phyloP scores from a whole-genome alignment of 1,140 invertebrate species.

The Heliconius himera region DNA sequence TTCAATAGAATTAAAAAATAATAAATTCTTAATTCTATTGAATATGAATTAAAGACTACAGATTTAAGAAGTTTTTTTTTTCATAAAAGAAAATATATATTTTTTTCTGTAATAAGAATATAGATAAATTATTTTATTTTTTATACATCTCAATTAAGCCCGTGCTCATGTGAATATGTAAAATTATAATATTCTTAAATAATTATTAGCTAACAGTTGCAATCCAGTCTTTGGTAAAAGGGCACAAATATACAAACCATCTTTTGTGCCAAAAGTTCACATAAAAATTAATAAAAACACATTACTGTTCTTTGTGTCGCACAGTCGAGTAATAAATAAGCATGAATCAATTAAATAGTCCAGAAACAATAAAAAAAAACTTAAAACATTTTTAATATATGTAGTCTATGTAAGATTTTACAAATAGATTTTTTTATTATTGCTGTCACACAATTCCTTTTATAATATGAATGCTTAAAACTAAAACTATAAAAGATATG shows the following conservation, averaged over 20 bases:
- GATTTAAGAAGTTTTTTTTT: too few species aligned
- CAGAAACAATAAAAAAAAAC: neutral
- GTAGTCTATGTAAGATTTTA: too few species aligned
- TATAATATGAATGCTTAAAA: neutral
- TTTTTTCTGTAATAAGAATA: too few species aligned
- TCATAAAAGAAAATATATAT: too few species aligned
- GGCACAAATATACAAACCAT: conserved; percentile 4
- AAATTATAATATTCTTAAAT: conserved; percentile 12
- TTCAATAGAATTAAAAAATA: too few species aligned
- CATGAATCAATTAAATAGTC: conserved; percentile 7
- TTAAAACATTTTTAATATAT: neutral
- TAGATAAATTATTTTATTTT: neutral
- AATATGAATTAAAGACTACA: too few species aligned
- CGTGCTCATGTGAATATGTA: neutral
- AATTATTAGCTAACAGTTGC: conserved; percentile 28
- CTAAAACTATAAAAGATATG: neutral
- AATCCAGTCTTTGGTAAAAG: conserved; percentile 43
- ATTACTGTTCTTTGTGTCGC: too few species aligned
- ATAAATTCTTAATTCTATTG: too few species aligned
- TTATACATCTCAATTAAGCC: neutral
- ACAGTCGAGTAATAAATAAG: too few species aligned
- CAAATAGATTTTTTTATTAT: too few species aligned
- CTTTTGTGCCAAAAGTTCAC: neutral
- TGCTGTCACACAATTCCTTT: too few species aligned
- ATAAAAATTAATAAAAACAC: neutral